Percentiles rank a stretch among this genome's conserved stretches.
These are phyloP conservation scores for Oryctolagus cuniculus DNA, from an alignment of 2,113 vertebrate genomes.

Conservation along the genomic window DNA sequence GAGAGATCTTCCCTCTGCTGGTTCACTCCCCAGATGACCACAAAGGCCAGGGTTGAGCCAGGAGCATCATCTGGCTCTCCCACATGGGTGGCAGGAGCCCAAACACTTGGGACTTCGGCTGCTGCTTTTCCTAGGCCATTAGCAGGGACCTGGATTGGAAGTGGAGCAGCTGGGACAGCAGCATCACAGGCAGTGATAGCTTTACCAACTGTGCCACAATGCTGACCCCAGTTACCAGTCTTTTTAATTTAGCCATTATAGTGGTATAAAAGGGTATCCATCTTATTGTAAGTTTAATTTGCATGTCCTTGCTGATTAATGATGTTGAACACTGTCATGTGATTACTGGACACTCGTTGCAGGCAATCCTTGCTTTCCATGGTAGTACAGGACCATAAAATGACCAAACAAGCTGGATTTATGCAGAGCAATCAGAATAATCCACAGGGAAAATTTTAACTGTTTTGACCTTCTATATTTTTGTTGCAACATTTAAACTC, in stretches of 20 bases:
- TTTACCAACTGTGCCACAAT: no score
- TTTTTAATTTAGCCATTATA: not conserved
- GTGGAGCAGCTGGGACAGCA: no score
- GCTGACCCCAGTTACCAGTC: no score
- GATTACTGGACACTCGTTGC: not conserved
- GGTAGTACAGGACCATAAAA: not conserved
- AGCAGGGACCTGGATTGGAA: no score
- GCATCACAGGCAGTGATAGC: no score
- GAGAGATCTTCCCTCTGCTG: no score
- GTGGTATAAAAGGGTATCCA: not conserved
- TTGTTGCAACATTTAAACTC: not conserved
- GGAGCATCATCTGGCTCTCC: no score
- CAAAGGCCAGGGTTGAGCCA: no score
- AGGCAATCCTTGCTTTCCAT: not conserved
- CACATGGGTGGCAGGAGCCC: no score
- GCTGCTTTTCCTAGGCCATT: no score
- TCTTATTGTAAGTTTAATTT: conserved; percentile 30
- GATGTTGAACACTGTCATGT: not conserved
- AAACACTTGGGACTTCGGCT: no score
- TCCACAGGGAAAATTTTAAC: not conserved
- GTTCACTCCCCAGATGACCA: no score
- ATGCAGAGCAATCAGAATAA: not conserved
- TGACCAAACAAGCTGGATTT: not conserved
- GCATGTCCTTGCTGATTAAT: not conserved
- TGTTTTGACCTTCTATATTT: not conserved